Conservation (phyloP, 2,113 vertebrate species). For the Muntiacus muntjak region DNA sequence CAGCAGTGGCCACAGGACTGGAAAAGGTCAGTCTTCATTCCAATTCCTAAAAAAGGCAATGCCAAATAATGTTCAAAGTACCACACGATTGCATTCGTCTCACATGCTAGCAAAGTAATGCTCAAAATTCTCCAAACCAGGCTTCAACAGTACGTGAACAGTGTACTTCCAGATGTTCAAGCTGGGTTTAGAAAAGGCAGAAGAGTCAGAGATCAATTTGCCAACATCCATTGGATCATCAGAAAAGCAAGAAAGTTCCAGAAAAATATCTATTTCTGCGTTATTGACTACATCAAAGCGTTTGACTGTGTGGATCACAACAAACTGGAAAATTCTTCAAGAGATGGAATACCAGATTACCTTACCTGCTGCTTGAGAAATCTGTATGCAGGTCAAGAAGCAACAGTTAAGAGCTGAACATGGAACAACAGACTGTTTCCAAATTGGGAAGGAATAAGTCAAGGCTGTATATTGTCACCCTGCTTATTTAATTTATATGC, state of each 20-base stretch:
- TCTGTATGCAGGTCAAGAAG: neutral
- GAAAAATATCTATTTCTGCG: neutral
- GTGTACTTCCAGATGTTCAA: neutral
- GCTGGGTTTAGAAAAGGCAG: neutral
- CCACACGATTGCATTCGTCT: accelerated
- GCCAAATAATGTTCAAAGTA: neutral
- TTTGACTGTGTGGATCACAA: neutral
- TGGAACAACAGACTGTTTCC: neutral
- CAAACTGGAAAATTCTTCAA: neutral
- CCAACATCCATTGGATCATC: neutral
- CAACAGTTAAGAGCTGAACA: neutral
- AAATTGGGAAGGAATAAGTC: neutral
- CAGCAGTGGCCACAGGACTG: neutral
- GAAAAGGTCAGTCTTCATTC: neutral
- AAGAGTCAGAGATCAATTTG: neutral
- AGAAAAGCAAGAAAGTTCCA: neutral
- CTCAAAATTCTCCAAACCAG: neutral
- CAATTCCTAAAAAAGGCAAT: neutral
- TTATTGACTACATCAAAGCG: neutral
- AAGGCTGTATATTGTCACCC: neutral
- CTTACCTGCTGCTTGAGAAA: neutral
- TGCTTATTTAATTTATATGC: neutral
- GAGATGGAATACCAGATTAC: neutral
- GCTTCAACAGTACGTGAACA: neutral
- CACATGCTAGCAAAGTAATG: neutral